phyloP scores from a whole-genome alignment of 2,113 vertebrate genomes.

The Solenodon paradoxus region DNA sequence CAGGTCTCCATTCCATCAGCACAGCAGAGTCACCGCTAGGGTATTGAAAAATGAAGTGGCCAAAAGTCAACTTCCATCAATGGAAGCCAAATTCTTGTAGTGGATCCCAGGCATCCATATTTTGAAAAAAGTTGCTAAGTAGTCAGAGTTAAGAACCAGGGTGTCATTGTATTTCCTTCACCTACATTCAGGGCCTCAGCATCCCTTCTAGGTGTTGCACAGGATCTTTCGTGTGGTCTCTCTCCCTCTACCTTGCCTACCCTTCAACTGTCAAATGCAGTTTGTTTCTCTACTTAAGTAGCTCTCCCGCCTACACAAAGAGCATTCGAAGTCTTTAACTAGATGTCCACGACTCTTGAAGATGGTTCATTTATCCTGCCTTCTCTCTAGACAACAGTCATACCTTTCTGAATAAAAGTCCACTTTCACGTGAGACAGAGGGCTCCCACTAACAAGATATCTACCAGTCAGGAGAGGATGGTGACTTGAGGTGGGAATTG shows the following conservation, averaged over 20 bases:
- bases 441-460: background rate
- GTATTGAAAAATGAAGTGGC: background rate
- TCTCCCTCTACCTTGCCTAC: background rate
- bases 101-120: background rate
- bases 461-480: background rate
- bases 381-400: background rate
- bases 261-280: background rate
- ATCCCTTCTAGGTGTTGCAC: background rate
- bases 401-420: background rate
- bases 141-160: background rate
- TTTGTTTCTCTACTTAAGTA: conserved; percentile 16
- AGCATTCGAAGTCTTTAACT: background rate
- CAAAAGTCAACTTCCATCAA: background rate
- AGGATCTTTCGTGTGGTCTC: background rate
- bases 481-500: background rate
- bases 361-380: background rate
- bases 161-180: background rate
- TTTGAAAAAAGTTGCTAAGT: background rate
- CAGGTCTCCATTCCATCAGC: background rate
- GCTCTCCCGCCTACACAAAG: background rate
- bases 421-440: background rate
- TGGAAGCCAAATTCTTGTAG: background rate
- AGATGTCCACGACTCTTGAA: background rate
- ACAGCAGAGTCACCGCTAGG: background rate
- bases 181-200: background rate